Base-by-base conservation (phyloP, 2,888 invertebrate species). In the Horisme vitalbata region DNA sequence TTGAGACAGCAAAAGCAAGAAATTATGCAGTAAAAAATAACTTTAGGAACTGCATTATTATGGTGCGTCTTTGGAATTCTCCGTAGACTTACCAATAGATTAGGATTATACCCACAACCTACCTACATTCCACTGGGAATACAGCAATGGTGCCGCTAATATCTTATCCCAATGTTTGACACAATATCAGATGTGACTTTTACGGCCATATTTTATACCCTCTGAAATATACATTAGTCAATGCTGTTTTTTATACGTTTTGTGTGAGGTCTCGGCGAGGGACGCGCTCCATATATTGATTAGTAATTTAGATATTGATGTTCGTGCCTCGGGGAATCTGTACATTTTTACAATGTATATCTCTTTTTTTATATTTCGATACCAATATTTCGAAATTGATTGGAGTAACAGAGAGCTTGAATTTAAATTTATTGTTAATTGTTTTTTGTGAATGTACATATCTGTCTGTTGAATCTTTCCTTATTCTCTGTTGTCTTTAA, bases 151-250 rank as follows among this genome's bases (percentile, higher is more conserved):
- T 32, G 46, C 18, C 57, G 57, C 63, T 75, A 75, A 79, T 82
- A 79, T 78, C 68, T 68, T 64, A 79, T 77, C 76, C 76, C 74
- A 73, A 80, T 80, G 79, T 78, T 79, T 76, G 79, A 77, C 77
- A 72, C 68, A 65, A 69, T 65, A 73, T 68, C 64, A 57, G 61
- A 51, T 63, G 61, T 62, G 76, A 79, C 76, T 63, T 79, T 80
- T 79, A 81, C 65, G 65, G 61, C 63, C 47, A 53, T 61, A 47
- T 62, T 73, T 71, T 69, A 69, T 69, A 53, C 59, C 63, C 62
- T 59, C 61, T 57, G 64, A 69, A 72, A 71, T 67, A 65, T 70
- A 67, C 68, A 69, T 73, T 69, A 70, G 65, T 51, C 48, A 58
- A 64, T 65, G 61, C 45, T 41, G 56, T 59, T 50, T 68, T 53